Conservation (phyloP, 2,113 vertebrate species). For the Butastur rufipennis region DNA sequence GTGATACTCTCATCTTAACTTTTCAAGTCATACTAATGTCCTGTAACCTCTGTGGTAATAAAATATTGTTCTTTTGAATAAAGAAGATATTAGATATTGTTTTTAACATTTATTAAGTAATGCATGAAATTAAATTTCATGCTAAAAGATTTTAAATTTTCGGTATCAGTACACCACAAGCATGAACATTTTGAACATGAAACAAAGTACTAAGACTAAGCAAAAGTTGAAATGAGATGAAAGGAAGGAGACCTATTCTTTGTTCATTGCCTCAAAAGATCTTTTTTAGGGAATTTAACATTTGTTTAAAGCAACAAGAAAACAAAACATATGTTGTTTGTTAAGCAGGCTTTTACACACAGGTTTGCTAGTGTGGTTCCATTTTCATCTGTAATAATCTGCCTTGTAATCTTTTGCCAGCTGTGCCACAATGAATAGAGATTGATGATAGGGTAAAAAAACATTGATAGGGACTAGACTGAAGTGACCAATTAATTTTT, state of each 20-base stretch:
- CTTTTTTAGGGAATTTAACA: background rate
- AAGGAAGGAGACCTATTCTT: background rate
- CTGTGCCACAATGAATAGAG: background rate
- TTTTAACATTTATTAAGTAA: conserved; percentile 18
- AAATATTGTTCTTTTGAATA: background rate
- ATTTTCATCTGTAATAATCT: background rate
- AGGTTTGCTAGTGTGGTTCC: background rate
- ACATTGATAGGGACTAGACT: background rate
- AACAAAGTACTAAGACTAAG: background rate
- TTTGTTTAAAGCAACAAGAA: background rate
- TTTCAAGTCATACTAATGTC: background rate
- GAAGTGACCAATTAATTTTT: background rate
- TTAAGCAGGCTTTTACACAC: background rate
- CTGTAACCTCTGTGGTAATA: background rate
- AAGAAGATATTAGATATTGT: background rate
- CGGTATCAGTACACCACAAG: background rate
- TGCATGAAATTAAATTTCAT: conserved; percentile 39
- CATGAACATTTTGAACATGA: background rate
- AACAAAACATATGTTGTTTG: background rate
- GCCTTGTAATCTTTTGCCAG: background rate
- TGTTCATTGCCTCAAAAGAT: background rate
- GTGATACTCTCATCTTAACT: background rate
- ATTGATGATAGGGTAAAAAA: background rate
- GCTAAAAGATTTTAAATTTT: conserved; percentile 32
- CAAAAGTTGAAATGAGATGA: background rate